Evolutionary conservation across 2,888 invertebrate genomes (phyloP), one percentile per base, ranked within the genome.

Genomic region (Ochropleura leucogaster): DNA sequence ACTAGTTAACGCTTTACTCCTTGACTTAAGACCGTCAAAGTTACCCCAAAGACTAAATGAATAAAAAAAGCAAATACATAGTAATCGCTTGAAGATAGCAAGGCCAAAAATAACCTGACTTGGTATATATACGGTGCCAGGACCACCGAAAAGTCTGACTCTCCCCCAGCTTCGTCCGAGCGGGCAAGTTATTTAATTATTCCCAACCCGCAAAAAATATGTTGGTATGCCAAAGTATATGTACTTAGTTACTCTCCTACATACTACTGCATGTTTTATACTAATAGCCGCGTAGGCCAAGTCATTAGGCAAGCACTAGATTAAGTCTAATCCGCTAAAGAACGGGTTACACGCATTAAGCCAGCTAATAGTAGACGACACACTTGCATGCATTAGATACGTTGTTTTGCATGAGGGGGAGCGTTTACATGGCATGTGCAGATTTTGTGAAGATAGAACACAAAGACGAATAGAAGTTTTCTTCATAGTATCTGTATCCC

Each of bases 321-420:
- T 74, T 72, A 68, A 66, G n/a, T n/a, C 60, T 68, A 78, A 82
- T 85, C 57, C 60, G 64, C 51, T 16, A 5, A 9, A 3, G 40
- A 66, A 67, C 59, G 42, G 73, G 59, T 60, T 74, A 40, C 46
- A 64, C 44, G 65, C 66, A 71, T 42, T 55, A 72, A 67, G 63
- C 6, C 6, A 68, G 65, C 55, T 40, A 78, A 81, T 81, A 80
- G 51, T 44, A 75, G 65, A 59, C 70, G 79, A 59, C 82, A 83
- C 77, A 84, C 71, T 85, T 87, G 73, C 84, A 81, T 83, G 78
- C 67, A 78, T 87, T 83, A 30, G 30, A 30, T 30, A 81, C 47
- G 44, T 65, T 65, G 47, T 55, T 79, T 80, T 66, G 69, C 60
- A 72, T 46, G 8, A 72, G 7, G 47, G 6, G 40, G 46, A 53